Conservation (phyloP, 2,888 invertebrate genomes). For the Lasioglossum calceatum region DNA sequence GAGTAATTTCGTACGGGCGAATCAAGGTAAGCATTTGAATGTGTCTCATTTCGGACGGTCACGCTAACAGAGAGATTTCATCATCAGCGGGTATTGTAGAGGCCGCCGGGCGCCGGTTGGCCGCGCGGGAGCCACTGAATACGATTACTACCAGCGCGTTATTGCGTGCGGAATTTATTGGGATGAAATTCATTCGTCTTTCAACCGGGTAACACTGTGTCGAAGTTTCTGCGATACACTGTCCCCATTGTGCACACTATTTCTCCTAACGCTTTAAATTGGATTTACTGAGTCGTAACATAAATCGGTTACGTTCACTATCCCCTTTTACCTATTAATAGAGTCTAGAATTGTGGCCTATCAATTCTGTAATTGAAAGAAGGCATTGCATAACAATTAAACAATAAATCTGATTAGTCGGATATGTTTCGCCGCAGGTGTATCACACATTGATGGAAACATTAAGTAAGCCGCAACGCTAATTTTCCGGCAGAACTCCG, state of each 20-base stretch:
- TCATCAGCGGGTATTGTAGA: conserved; percentile 68
- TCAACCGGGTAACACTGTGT: conserved; percentile 34
- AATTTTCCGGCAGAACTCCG: not conserved
- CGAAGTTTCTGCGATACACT: not conserved
- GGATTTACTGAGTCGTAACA: not conserved
- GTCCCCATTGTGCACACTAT: not conserved
- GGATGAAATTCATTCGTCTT: conserved; percentile 54
- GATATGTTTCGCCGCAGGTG: not conserved
- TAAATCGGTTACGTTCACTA: not conserved
- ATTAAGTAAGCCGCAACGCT: not conserved
- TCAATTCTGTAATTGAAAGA: not conserved
- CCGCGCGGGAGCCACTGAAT: conserved; percentile 55
- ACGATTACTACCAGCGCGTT: conserved; percentile 71
- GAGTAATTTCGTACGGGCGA: conserved; percentile 60
- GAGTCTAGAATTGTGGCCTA: not conserved
- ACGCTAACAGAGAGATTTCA: conserved; percentile 61
- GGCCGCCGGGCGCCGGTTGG: conserved; percentile 29
- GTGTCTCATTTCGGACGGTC: conserved; percentile 64
- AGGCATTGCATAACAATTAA: too few relatives aligned
- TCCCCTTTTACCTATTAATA: not conserved
- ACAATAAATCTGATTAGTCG: too few relatives aligned
- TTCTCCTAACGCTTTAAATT: conserved; percentile 9
- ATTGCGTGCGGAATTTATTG: conserved; percentile 67
- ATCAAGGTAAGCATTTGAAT: conserved; percentile 65
- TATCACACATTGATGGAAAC: not conserved